phyloP scores from a whole-genome alignment of 2,797 vertebrate genomes.

The Sternotherus odoratus region DNA sequence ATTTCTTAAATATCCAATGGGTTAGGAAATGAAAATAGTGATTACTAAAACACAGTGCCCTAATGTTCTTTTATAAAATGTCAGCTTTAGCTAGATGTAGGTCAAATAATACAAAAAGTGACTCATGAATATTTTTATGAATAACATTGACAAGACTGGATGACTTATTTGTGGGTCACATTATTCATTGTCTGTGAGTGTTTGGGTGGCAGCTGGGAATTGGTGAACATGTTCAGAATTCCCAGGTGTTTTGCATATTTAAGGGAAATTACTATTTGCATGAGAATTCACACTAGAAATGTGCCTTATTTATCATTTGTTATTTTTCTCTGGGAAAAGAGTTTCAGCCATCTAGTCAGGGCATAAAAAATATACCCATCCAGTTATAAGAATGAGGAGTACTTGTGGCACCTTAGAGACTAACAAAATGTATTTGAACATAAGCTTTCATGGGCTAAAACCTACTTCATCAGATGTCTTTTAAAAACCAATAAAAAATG shows the following conservation, averaged over 20 bases:
- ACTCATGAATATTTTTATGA: conserved; percentile 1
- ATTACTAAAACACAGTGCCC: background rate
- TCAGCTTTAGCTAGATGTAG: background rate
- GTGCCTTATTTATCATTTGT: background rate
- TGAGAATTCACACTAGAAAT: background rate
- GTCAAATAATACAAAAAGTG: background rate
- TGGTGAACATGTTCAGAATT: background rate
- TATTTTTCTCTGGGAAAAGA: background rate
- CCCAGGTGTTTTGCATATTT: background rate
- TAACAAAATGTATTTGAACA: too few relatives aligned
- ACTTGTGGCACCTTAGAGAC: too few relatives aligned
- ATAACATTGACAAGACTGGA: background rate
- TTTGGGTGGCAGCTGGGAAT: background rate
- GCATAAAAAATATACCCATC: background rate
- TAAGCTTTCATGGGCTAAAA: too few relatives aligned
- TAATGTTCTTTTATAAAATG: background rate
- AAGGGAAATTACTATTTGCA: background rate
- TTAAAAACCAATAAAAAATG: too few relatives aligned
- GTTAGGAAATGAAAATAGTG: accelerated
- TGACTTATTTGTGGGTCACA: background rate
- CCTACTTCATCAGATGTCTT: too few relatives aligned
- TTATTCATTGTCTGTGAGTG: background rate
- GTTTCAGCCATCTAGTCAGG: background rate
- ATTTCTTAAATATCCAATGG: background rate
- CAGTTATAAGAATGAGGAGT: background rate